These are phyloP conservation scores for Hucho hucho DNA, from an alignment of 2,113 vertebrate genomes.

Conservation along the genomic window DNA sequence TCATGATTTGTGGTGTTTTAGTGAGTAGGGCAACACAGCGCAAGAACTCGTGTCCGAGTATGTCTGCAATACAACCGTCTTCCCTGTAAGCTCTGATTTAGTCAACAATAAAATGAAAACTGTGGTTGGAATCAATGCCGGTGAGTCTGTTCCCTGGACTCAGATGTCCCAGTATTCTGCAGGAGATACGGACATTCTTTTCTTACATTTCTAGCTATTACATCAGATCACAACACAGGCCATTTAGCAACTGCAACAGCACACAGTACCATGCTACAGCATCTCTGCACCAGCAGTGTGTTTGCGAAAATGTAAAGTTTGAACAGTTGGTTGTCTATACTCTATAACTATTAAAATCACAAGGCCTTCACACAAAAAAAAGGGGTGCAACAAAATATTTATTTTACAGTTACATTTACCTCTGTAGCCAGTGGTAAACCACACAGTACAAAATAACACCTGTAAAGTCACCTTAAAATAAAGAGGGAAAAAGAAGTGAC, in stretches of 20 bases:
- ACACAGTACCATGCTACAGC: not conserved
- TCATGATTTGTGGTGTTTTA: constrained; percentile 54
- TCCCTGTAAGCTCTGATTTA: constrained; percentile 74
- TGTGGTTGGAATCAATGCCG: constrained; percentile 31
- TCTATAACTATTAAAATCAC: not conserved
- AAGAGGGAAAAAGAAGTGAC: constrained; percentile 4
- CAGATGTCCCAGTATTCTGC: not conserved
- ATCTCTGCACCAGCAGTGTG: not conserved
- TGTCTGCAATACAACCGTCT: constrained; percentile 79
- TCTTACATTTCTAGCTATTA: constrained; percentile 8
- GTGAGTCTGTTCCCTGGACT: not conserved
- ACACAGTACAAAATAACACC: constrained; percentile 42
- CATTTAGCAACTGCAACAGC: not conserved
- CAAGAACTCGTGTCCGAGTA: constrained; percentile 60
- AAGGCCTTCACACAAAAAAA: not conserved
- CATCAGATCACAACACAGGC: constrained; percentile 10
- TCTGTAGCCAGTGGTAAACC: constrained; percentile 33
- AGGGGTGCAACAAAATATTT: constrained; percentile 61
- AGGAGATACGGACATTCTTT: not conserved
- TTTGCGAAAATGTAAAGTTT: too few species aligned
- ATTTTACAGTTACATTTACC: constrained; percentile 55
- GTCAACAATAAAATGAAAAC: constrained; percentile 66
- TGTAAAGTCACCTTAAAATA: constrained; percentile 21
- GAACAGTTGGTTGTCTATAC: not conserved
- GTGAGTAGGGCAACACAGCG: constrained; percentile 60